phyloP scores from a whole-genome alignment of 2,113 vertebrate genomes.

The Sturnira hondurensis region DNA sequence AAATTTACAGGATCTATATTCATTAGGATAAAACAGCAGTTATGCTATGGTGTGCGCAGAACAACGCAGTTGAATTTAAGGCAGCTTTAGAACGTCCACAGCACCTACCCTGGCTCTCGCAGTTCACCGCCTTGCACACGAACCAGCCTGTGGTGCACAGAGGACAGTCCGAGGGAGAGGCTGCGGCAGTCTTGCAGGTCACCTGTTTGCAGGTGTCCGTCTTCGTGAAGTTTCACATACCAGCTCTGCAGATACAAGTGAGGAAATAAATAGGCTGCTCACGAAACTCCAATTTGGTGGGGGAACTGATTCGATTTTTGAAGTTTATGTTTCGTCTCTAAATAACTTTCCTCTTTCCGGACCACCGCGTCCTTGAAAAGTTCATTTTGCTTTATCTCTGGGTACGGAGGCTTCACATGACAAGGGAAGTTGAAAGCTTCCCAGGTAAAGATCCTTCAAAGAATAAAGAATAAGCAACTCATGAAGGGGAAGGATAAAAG shows the following conservation, averaged over 20 bases:
- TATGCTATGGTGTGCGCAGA: background rate
- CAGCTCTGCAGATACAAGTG: constrained; percentile 30
- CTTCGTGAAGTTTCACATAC: background rate
- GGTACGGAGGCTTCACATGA: constrained; percentile 78
- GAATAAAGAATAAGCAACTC: constrained; percentile 80
- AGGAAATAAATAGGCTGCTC: constrained; percentile 50
- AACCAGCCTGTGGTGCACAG: constrained; percentile 55
- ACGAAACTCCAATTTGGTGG: constrained; percentile 66
- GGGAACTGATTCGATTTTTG: constrained; percentile 51
- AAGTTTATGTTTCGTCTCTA: constrained; percentile 69
- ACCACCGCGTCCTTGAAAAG: constrained; percentile 83
- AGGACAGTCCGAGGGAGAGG: constrained; percentile 51
- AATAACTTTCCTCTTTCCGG: constrained; percentile 78
- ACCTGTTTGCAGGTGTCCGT: background rate
- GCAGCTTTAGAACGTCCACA: background rate
- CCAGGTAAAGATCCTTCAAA: constrained; percentile 86
- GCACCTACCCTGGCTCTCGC: constrained; percentile 29
- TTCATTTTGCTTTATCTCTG: constrained; percentile 84
- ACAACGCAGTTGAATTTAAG: background rate
- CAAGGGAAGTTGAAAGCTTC: constrained; percentile 84
- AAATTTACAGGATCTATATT: background rate
- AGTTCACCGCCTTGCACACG: constrained; percentile 25
- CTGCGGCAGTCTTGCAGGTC: too few relatives aligned
- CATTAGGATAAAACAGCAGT: background rate
- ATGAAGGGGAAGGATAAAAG: constrained; percentile 84